Evolutionary conservation across 92 coral and sea anemone genomes (phyloP), one percentile per base, ranked within the genome.

Genomic region (Montipora capitata): DNA sequence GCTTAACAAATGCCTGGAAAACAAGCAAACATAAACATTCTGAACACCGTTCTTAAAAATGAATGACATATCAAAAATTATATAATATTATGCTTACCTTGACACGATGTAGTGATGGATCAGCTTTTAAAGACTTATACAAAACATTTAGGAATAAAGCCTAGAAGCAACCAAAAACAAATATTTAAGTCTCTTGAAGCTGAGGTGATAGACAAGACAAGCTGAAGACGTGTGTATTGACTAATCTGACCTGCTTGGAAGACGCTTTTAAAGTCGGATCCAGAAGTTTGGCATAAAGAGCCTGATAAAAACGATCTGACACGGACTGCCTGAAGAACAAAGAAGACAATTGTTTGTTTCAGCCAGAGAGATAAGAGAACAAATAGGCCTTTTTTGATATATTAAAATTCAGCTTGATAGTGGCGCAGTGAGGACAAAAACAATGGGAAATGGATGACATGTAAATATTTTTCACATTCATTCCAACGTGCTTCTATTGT

Each of bases 261-360:
- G 98, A 94, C 48, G 90, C 81, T 45, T 89, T 79, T 35, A 97
- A 79, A 10, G 83, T 80, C 10, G 99, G 94, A 83, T 97, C 99
- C 14, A 97, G 83, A 40, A 97, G 93, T 83, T 97, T 97, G 17
- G 95, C 74, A 84, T 97, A 97, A 11, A 97, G 93, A 0, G 99
- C 98, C 84, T 94, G 96, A 84, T 94, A 97, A 81, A 85, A 97
- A 14, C 99, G 93, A 88, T 97, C 98, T 27, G 99, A 97, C 67
- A 97, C 88, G 3, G 99, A 95, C 81, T 97, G 99, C 79, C 99
- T 97, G 83, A 5, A 12, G 18, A 39, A 7, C 40, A 12, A 56
- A 67, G 52, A 54, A 13, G 13, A 3, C 12, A 40, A 75, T 2
- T 3, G 10, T 56, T 10, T 10, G 7, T 10, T 43, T 6, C 2